Evolutionary conservation across 2,113 vertebrate genomes (phyloP).

Genomic region (Thunnus thynnus): DNA sequence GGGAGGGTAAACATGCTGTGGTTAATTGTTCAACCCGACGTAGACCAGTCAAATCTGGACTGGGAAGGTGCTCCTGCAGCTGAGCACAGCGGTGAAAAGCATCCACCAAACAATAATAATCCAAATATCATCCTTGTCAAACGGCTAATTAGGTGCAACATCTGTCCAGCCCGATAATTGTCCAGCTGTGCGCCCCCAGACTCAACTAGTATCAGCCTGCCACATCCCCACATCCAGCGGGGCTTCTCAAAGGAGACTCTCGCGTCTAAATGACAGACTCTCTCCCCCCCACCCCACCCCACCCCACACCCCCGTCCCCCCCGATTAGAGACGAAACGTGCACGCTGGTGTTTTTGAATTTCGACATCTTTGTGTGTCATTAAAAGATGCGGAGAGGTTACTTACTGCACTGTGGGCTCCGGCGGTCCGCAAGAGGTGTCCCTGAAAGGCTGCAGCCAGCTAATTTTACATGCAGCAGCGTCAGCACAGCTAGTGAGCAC

Average conservation of each 20-base stretch:
- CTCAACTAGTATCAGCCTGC: slow-evolving; percentile 81
- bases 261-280: neutral
- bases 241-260: slow-evolving; percentile 20
- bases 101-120: neutral
- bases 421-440: slow-evolving; percentile 68
- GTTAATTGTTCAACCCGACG: slow-evolving; percentile 61
- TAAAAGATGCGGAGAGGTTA: slow-evolving; percentile 31
- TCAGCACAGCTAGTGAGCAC: slow-evolving; percentile 43
- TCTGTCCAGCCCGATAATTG: slow-evolving; percentile 65
- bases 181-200: slow-evolving; percentile 76
- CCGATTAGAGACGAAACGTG: neutral
- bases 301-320: too few relatives aligned
- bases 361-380: neutral
- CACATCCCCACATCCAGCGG: slow-evolving; percentile 70
- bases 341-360: neutral
- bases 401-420: slow-evolving; percentile 82
- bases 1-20: slow-evolving; percentile 27
- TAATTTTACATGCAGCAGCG: slow-evolving; percentile 72
- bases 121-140: neutral
- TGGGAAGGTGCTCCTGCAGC: slow-evolving; percentile 29
- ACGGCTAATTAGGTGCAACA: slow-evolving; percentile 34
- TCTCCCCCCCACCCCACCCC: too few relatives aligned
- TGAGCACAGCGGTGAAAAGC: neutral
- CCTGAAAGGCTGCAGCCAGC: slow-evolving; percentile 75
- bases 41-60: slow-evolving; percentile 77